Evolutionary conservation across 2,797 vertebrate species (phyloP).

Genomic region (Bradypodion pumilum): DNA sequence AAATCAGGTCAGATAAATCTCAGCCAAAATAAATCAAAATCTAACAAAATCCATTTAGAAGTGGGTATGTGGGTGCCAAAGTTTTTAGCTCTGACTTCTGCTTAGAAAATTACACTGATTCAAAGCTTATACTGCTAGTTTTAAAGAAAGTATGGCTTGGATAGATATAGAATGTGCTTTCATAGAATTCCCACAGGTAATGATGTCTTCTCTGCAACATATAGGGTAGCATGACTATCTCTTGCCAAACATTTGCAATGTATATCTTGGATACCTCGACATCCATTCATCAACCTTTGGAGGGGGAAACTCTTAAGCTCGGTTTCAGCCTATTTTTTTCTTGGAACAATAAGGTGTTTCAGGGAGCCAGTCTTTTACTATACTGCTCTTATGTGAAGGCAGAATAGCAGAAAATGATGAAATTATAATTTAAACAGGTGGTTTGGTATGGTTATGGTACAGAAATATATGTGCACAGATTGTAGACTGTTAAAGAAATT

Average conservation of each 20-base stretch:
- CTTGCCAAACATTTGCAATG: no score
- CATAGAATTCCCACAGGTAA: neutral
- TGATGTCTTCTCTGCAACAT: no score
- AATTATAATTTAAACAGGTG: neutral
- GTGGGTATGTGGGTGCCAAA: neutral
- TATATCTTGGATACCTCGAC: no score
- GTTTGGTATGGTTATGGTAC: neutral
- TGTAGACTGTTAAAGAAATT: neutral
- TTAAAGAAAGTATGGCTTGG: neutral
- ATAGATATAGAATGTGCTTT: neutral
- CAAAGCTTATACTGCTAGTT: neutral
- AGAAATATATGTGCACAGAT: neutral
- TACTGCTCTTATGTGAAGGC: neutral
- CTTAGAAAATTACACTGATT: neutral
- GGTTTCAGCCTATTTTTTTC: neutral
- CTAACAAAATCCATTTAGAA: neutral
- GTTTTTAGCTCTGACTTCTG: neutral
- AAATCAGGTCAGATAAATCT: neutral
- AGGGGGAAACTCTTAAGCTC: neutral
- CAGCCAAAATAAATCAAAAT: neutral
- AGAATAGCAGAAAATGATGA: neutral
- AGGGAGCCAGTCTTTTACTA: neutral
- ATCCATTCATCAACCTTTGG: neutral
- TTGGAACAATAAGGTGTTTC: neutral
- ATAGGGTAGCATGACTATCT: no score